Evolutionary conservation across 2,797 vertebrate species (phyloP), one percentile per base, ranked within the genome.

Genomic region (Mormyrus proboscirostris): DNA sequence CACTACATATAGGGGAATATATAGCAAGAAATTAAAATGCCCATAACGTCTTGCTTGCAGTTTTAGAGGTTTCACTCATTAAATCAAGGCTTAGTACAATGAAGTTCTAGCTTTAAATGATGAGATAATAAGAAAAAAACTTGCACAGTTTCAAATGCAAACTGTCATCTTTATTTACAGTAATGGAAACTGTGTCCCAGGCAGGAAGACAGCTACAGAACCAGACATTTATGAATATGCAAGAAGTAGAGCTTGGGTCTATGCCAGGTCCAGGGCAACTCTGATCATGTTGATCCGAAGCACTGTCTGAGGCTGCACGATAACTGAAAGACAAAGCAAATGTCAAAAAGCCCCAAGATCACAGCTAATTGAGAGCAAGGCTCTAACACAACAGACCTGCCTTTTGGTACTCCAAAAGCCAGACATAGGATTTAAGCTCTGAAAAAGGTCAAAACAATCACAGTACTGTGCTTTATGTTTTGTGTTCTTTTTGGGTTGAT

Each of bases 251-350:
- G 51, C 38, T 14, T 7, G 90, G 57, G 0, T 0, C 96, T 92
- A 98, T 0, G 91, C 86, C 90, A 99, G 93, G 7, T 89, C 8
- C 0, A 97, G 96, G 6, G 95, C 95, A 47, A 99, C 92, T 88
- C 97, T 94, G 0, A 99, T 95, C 92, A 92, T 94, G 95, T 98
- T 97, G 91, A 99, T 97, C 93, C 98, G 93, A n/a, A 99, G 96
- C 25, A 99, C 85, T 0, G 97, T 98, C 95, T 99, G 98, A 0
- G 97, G 96, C 86, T 93, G 95, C 29, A 94, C 0, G 0, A 95
- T 93, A 87, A 96, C 97, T 98, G 94, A 10, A 92, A 95, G 94
- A 79, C 12, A 51, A 92, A 90, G 93, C 83, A 33, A 47, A 51
- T 25, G 25, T 59, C 50, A 22, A 88, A 47, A 90, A 84, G 62